Evolutionary conservation across 1,140 invertebrate species (phyloP), one percentile per base, ranked within the genome.

Genomic region (Drosophila guanche): DNA sequence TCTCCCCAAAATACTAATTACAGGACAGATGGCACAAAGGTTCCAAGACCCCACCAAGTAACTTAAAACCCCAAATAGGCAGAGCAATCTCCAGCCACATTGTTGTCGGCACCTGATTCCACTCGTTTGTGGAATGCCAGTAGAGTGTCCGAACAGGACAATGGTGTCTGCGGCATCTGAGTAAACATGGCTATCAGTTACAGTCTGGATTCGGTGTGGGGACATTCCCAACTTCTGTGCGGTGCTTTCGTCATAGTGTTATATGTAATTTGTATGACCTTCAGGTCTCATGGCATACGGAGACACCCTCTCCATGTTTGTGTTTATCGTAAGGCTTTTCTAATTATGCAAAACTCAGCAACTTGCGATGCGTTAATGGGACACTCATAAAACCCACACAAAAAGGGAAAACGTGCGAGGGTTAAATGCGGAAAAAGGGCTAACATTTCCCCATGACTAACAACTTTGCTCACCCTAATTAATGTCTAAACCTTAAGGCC

Each of bases 121-220:
- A 67, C 48, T 75, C 74, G 60, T 75, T 75, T 75, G 60, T 56
- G 53, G 53, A 74, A 41, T 74, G 47, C 60, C 40, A 48, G 33
- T 29, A 66, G 43, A 47, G 27, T 43, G 16, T 41, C 42, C 22
- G 53, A 27, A 52, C 60, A 16, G 27, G 12, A 42, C 40, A 20
- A 56, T 47, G 60, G 53, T 66, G 54, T 73, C 43, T 57, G 60
- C 12, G 72, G 59, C 51, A 40, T 73, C 71, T 73, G 69, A 63
- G 71, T 74, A 74, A 74, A 74, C 71, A 74, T 45, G 46, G 70
- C 60, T 74, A 75, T 75, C 72, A 59, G 72, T 75, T 75, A 67
- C 71, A 54, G 60, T 47, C 42, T 20, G 50, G 60, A 7, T 62
- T 63, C 8, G 43, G 8, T 25, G 48, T 22, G 37, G 10, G 16